phyloP scores from a whole-genome alignment of 1,140 invertebrate species.

The fruit fly (Drosophila melanogaster) region DNA sequence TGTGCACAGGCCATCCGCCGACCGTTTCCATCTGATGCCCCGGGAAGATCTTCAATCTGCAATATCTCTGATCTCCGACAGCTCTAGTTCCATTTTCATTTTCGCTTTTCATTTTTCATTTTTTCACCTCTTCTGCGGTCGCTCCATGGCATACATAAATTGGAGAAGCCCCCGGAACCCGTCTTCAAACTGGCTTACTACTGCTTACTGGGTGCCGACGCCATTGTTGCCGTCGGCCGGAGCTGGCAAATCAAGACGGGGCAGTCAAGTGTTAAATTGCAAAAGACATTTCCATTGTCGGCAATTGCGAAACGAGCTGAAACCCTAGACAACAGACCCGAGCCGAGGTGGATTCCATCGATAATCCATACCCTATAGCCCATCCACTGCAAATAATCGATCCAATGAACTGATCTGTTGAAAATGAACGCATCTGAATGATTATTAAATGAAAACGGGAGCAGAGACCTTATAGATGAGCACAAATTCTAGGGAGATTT shows the following conservation, averaged over 20 bases:
- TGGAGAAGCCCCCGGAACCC: conserved; percentile 34
- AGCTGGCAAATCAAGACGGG: conserved; percentile 50
- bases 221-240: conserved; percentile 26
- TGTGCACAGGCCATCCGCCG: conserved; percentile 34
- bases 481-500: too few species aligned
- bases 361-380: conserved; percentile 26
- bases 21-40: neutral
- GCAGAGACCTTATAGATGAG: too few species aligned
- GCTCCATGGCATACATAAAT: conserved; percentile 66
- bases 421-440: neutral
- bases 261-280: conserved; percentile 81
- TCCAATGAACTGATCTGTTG: neutral
- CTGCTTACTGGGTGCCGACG: conserved; percentile 26
- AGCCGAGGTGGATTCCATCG: conserved; percentile 22
- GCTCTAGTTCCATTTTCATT: conserved; percentile 63
- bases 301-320: conserved; percentile 58
- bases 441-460: neutral
- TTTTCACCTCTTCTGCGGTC: conserved; percentile 64
- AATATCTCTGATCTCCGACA: conserved; percentile 21
- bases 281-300: conserved; percentile 77
- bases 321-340: conserved; percentile 45
- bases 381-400: conserved; percentile 33
- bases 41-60: conserved; percentile 3
- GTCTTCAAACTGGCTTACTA: neutral
- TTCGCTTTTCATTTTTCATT: conserved; percentile 33